Conservation (phyloP, 2,888 invertebrate species). For the Myathropa florea region DNA sequence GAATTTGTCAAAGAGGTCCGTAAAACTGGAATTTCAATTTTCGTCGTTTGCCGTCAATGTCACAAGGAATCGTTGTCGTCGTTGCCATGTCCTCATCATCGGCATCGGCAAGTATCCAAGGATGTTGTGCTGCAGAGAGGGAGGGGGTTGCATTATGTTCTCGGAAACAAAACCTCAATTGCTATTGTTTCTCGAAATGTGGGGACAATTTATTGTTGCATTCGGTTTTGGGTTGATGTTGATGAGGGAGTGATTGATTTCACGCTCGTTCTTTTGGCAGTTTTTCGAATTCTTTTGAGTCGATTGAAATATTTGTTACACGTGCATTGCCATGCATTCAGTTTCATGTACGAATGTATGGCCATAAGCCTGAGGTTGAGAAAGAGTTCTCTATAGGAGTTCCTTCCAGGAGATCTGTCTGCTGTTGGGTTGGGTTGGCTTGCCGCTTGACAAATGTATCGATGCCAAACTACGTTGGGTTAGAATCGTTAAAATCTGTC, state of each 20-base stretch:
- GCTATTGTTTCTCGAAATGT: slow-evolving; percentile 45
- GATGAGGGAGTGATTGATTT: slow-evolving; percentile 68
- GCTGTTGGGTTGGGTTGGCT: no score
- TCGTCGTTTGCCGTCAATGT: slow-evolving; percentile 58
- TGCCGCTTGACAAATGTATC: no score
- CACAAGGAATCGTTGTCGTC: slow-evolving; percentile 32
- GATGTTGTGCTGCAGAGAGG: neutral
- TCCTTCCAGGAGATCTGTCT: no score
- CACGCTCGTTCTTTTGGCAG: slow-evolving; percentile 60
- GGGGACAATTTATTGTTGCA: slow-evolving; percentile 52
- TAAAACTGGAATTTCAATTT: slow-evolving; percentile 68
- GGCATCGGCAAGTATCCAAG: neutral
- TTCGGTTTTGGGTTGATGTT: slow-evolving; percentile 24
- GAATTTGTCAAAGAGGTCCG: slow-evolving; percentile 69
- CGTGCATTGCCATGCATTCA: neutral
- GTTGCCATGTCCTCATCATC: slow-evolving; percentile 36
- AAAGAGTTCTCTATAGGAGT: no score
- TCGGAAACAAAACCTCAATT: slow-evolving; percentile 47
- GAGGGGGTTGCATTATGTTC: slow-evolving; percentile 57
- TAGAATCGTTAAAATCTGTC: no score
- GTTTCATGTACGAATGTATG: no score
- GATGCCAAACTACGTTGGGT: no score
- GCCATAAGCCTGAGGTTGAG: no score
- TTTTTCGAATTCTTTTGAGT: slow-evolving; percentile 6
- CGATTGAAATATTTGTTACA: neutral